Percentiles rank a stretch among this genome's conserved stretches.
Evolutionary conservation across 2,888 invertebrate species (phyloP).

Genomic region (Halictus quadricinctus): DNA sequence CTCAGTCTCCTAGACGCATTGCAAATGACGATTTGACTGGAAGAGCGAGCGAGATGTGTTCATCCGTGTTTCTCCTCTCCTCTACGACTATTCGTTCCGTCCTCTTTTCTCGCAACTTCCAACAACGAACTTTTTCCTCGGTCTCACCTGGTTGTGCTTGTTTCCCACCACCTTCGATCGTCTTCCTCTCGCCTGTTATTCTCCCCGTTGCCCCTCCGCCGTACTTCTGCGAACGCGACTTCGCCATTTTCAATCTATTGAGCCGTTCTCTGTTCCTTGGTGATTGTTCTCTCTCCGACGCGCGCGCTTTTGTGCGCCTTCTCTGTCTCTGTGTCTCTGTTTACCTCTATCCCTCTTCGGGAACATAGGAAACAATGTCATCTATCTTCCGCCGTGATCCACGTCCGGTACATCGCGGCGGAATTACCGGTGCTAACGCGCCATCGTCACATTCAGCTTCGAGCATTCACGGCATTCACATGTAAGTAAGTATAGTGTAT

Average conservation of each 20-base stretch:
- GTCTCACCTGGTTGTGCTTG: slow-evolving; percentile 12
- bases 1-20: slow-evolving; percentile 57
- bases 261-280: slow-evolving; percentile 23
- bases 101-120: slow-evolving; percentile 17
- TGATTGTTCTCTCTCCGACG: slow-evolving; percentile 26
- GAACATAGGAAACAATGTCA: slow-evolving; percentile 73
- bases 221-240: not conserved
- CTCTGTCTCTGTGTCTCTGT: slow-evolving; percentile 29
- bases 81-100: not conserved
- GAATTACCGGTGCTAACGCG: slow-evolving; percentile 72
- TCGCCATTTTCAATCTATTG: slow-evolving; percentile 34
- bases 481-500: not conserved
- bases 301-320: slow-evolving; percentile 22
- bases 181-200: slow-evolving; percentile 12
- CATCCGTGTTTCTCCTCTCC: not conserved
- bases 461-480: slow-evolving; percentile 53
- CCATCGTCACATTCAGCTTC: slow-evolving; percentile 51
- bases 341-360: slow-evolving; percentile 43
- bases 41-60: slow-evolving; percentile 15
- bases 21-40: slow-evolving; percentile 70
- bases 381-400: slow-evolving; percentile 74
- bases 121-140: slow-evolving; percentile 16
- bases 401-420: slow-evolving; percentile 73
- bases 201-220: not conserved
- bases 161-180: slow-evolving; percentile 6